Evolutionary conservation across 2,113 vertebrate species (phyloP).

Genomic region (Scopus umbretta): DNA sequence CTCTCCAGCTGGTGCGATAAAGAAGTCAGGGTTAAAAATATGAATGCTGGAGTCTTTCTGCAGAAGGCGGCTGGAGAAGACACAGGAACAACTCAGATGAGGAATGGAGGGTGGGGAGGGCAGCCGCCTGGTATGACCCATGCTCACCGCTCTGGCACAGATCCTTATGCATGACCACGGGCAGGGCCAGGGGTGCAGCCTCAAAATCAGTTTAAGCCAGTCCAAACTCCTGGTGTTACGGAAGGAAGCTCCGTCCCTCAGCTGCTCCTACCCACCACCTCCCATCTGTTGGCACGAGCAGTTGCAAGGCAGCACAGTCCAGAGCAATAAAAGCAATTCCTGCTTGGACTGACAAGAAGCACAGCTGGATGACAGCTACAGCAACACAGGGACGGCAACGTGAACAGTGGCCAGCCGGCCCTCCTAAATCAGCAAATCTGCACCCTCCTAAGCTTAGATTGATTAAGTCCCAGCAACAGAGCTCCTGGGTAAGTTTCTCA

Average conservation of each 20-base stretch:
- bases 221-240: rapidly evolving
- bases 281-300: not conserved
- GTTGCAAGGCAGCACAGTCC: not conserved
- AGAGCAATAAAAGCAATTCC: not conserved
- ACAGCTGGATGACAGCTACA: not conserved
- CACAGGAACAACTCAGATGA: rapidly evolving
- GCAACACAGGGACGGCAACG: not conserved
- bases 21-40: not conserved
- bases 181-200: too few species aligned
- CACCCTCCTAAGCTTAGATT: not conserved
- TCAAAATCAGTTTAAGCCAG: not conserved
- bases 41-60: not conserved
- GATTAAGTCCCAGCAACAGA: not conserved
- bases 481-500: too few species aligned
- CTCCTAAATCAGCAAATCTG: not conserved
- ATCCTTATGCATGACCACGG: rapidly evolving
- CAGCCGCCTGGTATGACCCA: not conserved
- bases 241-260: not conserved
- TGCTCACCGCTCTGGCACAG: not conserved
- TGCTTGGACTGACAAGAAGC: not conserved
- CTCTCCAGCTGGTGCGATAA: not conserved
- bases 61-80: not conserved
- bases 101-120: not conserved
- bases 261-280: not conserved
- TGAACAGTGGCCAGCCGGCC: rapidly evolving